Percentiles rank a stretch among this genome's conserved stretches.
These are phyloP conservation scores for Sycophaga agraensis DNA, from an alignment of 1,140 invertebrate genomes.

Conservation along the genomic window DNA sequence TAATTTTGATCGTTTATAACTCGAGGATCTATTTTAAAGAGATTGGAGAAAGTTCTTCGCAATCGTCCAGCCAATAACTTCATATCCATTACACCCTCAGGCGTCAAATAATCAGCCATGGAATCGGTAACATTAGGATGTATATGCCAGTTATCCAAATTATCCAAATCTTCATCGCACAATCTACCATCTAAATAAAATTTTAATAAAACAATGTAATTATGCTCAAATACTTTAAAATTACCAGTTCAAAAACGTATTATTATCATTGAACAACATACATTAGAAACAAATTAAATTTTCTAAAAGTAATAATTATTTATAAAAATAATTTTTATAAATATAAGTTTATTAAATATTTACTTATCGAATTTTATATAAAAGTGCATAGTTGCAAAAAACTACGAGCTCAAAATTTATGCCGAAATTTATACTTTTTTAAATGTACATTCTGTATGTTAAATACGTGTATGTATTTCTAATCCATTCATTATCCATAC, in stretches of 20 bases:
- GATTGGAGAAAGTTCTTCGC: conserved; percentile 46
- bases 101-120: conserved; percentile 41
- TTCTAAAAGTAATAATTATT: no score
- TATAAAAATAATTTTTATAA: background rate
- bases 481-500: no score
- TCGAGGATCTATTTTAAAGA: conserved; percentile 35
- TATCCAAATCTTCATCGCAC: conserved; percentile 50
- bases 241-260: no score
- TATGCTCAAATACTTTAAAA: no score
- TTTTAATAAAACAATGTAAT: background rate
- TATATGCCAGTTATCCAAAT: conserved; percentile 47
- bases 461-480: no score
- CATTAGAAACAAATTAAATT: background rate
- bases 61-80: conserved; percentile 47
- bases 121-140: conserved; percentile 34
- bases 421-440: no score
- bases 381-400: no score
- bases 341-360: no score
- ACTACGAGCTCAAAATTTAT: no score
- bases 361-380: no score
- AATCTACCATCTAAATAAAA: conserved; percentile 46
- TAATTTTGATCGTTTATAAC: conserved; percentile 39
- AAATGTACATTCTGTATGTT: no score
- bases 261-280: no score
- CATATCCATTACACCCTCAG: conserved; percentile 50